These are phyloP conservation scores for Naja naja DNA, from an alignment of 2,113 vertebrate genomes.

Conservation along the genomic window DNA sequence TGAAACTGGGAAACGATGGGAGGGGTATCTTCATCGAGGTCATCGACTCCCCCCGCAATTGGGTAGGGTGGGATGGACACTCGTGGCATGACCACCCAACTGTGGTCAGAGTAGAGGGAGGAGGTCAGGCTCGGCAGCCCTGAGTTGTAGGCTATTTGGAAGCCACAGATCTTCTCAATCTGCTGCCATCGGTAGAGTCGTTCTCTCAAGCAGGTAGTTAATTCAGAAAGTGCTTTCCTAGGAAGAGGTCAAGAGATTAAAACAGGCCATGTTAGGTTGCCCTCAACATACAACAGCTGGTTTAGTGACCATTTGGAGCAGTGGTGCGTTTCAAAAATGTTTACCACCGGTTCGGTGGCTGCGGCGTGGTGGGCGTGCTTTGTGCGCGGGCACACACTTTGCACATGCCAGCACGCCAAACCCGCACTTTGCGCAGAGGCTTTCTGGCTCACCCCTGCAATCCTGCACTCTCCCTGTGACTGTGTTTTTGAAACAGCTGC, in stretches of 20 bases:
- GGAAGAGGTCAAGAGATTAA: constrained; percentile 5
- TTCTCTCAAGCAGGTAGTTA: constrained; percentile 93
- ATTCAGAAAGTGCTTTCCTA: constrained; percentile 93
- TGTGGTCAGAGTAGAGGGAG: constrained; percentile 95
- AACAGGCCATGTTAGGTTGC: background rate
- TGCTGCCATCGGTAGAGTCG: constrained; percentile 98
- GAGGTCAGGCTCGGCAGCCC: constrained; percentile 92
- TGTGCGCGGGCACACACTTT: too few species aligned
- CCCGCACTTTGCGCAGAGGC: too few species aligned
- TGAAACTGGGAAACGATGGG: constrained; percentile 94
- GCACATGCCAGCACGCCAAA: too few species aligned
- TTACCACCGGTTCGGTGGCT: too few species aligned
- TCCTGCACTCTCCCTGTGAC: too few species aligned
- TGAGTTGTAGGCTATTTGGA: constrained; percentile 93
- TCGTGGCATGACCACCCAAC: constrained; percentile 98
- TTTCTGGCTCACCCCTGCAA: too few species aligned
- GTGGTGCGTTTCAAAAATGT: too few species aligned
- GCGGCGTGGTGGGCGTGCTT: too few species aligned
- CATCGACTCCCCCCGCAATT: constrained; percentile 94
- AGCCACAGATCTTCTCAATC: constrained; percentile 97
- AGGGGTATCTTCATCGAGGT: constrained; percentile 96
- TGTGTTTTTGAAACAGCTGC: too few species aligned
- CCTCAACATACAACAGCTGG: too few species aligned
- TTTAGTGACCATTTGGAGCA: too few species aligned
- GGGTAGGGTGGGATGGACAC: constrained; percentile 95